Evolutionary conservation across 2,888 invertebrate species (phyloP).

Genomic region (Heteropelma amictum): DNA sequence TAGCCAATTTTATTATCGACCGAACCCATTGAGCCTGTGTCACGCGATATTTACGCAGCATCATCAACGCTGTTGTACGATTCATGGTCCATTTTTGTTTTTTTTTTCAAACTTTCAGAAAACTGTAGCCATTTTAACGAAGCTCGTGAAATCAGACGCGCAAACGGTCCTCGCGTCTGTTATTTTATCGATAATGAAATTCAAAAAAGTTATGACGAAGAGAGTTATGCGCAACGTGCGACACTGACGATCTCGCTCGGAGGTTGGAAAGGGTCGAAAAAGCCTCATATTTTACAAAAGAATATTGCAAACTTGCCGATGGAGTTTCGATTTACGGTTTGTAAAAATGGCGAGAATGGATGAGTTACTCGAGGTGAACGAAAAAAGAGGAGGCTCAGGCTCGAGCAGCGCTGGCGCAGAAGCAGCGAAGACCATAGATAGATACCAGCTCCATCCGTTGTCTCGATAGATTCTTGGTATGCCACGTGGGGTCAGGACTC

Average conservation of each 20-base stretch:
- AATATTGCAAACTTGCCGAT: not conserved
- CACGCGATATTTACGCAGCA: too few relatives aligned
- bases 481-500: constrained; percentile 66
- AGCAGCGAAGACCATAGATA: constrained; percentile 64
- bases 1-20: not conserved
- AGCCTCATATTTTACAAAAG: not conserved
- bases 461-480: constrained; percentile 69
- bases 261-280: not conserved
- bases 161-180: too few relatives aligned
- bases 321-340: not conserved
- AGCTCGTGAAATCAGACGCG: too few relatives aligned
- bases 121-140: too few relatives aligned
- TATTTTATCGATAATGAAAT: too few relatives aligned
- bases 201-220: too few relatives aligned
- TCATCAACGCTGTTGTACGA: too few relatives aligned
- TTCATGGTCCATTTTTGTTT: too few relatives aligned
- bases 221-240: too few relatives aligned
- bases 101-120: too few relatives aligned
- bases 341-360: constrained; percentile 13
- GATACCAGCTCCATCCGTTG: constrained; percentile 59
- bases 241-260: too few relatives aligned
- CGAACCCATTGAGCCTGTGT: not conserved
- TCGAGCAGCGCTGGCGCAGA: constrained; percentile 7
- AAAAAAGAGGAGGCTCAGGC: constrained; percentile 13
- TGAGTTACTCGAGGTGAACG: constrained; percentile 1